Base-by-base conservation (phyloP, 2,797 vertebrate species). In the Allobates femoralis region DNA sequence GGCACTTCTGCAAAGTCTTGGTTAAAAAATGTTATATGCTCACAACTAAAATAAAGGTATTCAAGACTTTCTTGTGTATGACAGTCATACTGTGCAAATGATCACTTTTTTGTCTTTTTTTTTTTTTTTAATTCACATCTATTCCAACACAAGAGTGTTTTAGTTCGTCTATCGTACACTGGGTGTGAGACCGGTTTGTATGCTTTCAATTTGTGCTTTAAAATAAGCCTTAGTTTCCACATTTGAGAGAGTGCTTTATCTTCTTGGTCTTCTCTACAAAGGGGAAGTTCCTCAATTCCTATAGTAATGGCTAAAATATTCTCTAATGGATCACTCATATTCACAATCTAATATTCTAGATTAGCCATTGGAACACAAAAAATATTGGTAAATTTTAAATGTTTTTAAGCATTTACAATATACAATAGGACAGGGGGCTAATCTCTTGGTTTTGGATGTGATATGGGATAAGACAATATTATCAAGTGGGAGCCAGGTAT, bases 1-100 rank as follows among this genome's bases (percentile, higher is more conserved):
- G 95, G 95, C 95, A 95, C 95, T 95, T 95, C 94, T 95, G 93
- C 95, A 95, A 95, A 95, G 93, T 95, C 93, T 94, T 92, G 93
- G 93, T 93, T 94, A 95, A 93, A 95, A 92, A 93, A 93, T 91
- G 94, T 94, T 79, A 94, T 94, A 94, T 94, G 94, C 94, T 94
- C 93, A 95, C 90, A 94, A 14, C 83, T 92, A 95, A 95, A 95
- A 95, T 94, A 95, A 94, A 93, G 94, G 32, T 95, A 93, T 91
- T 95, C 93, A 95, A 94, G 94, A 95, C 92, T 95, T 94, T 93
- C 92, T 94, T 93, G 91, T 94, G 93, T 95, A 95, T 91, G 93
- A 94, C 93, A 91, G 56, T 94, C 94, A 95, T 92, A 95, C 94
- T 94, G 94, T 95, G 94, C 95, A 95, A 95, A 94, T 74, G 84